Evolutionary conservation across 1,140 invertebrate genomes (phyloP), one percentile per base, ranked within the genome.

Genomic region (Drosophila repletoides): DNA sequence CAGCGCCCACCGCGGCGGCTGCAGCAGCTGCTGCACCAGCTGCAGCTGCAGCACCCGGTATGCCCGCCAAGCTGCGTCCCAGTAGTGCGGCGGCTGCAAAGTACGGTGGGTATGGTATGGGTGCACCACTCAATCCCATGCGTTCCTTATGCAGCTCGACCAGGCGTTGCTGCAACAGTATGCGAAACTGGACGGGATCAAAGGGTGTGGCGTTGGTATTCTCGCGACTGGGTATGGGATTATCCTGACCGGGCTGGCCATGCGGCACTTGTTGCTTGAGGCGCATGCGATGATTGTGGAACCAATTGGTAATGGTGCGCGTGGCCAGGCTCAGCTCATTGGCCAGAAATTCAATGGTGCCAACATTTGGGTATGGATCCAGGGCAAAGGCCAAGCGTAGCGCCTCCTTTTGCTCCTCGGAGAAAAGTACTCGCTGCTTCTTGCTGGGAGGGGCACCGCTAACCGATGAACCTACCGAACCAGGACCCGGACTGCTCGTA

Each of bases 241-340:
- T 93, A 4, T 88, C 86, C 58, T 76, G 72, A 3, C 93, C 92
- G 1, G 93, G 92, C 15, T 94, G 92, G 0, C 94, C 94, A 60
- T 96, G 95, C 0, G 95, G 95, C 31, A 95, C 94, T 72, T 94
- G 93, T 88, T 98, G 97, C 91, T 99, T 99, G 83, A 99, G 93
- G 48, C 98, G 93, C 97, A 99, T 99, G 53, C 98, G 94, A 91
- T 99, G 98, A 90, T 99, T 99, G 91, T 99, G 98, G 93, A 99
- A 99, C 98, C 98, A 99, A 90, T 99, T 99, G 10, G 97, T 98
- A 60, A 99, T 99, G 29, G 98, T 99, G 69, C 98, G 93, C 6
- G 97, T 95, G 1, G 97, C 97, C n/a, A 99, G 91, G 7, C 94
- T 95, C 4, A 99, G 91, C 90, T 99, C 97, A 10, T 94, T 93